phyloP scores from a whole-genome alignment of 2,113 vertebrate species.

The Oophaga pumilio region DNA sequence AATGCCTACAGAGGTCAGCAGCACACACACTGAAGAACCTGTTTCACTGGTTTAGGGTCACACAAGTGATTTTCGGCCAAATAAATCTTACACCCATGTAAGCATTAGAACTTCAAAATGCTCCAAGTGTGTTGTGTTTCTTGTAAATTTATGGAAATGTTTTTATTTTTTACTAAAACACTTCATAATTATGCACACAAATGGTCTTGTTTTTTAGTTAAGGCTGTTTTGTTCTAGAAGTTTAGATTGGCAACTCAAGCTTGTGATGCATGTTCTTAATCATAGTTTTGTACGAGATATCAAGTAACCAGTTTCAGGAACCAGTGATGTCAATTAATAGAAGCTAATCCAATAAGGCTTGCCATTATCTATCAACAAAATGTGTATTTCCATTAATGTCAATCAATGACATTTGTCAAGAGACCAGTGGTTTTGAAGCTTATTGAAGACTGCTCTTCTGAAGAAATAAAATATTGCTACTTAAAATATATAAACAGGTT shows the following conservation, averaged over 20 bases:
- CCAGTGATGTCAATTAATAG: background rate
- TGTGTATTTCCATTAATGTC: conserved; percentile 20
- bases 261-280: background rate
- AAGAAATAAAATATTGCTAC: conserved; percentile 25
- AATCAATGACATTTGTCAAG: conserved; percentile 23
- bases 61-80: too few relatives aligned
- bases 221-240: background rate
- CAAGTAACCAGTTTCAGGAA: background rate
- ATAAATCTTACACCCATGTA: background rate
- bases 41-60: too few relatives aligned
- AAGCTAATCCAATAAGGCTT: conserved; percentile 15
- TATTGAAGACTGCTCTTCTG: background rate
- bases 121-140: background rate
- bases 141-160: background rate
- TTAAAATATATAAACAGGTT: conserved; percentile 9
- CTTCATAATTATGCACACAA: background rate
- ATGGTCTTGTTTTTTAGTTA: background rate
- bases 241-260: too few relatives aligned
- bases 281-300: background rate
- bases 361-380: background rate
- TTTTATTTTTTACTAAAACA: background rate
- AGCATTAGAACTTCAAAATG: background rate
- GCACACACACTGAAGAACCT: too few relatives aligned
- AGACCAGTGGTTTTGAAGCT: conserved; percentile 2
- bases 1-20: too few relatives aligned